Evolutionary conservation across 2,888 invertebrate species (phyloP), one percentile per base, ranked within the genome.

Genomic region (Cosmia trapezina): DNA sequence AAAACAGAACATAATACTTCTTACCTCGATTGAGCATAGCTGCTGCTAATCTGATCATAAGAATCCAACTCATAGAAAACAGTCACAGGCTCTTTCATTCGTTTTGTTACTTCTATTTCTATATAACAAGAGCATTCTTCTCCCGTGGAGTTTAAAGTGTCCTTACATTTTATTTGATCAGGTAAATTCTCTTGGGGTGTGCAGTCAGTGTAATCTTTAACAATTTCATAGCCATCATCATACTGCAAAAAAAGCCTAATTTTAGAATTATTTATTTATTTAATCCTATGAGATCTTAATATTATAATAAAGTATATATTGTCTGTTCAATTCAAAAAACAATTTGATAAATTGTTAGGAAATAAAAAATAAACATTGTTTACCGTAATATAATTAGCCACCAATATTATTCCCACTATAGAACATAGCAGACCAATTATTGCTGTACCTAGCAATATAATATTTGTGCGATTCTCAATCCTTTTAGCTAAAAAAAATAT

Each of bases 21-120:
- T 67, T 76, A 81, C 81, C 81, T 81, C 0, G 81, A 81, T 41
- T 59, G 54, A 33, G 41, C 49, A 65, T 67, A 80, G 11, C 6
- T 33, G 28, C 45, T 54, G 9, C 0, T 8, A 7, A 45, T 63
- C 54, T 62, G 64, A 4, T 80, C 65, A 68, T 73, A 82, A 14
- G 63, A 33, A 1, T 70, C 70, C 65, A 83, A 59, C n/a, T 83
- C 70, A 0, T 83, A 82, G 37, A 45, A 82, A 11, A 70, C 57
- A 14, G 73, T 83, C 3, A 82, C 84, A 33, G 60, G 54, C 0
- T n/a, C 33, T 33, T 54, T 47, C 62, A 80, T 73, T 6, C 22
- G 56, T 8, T 63, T 1, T 12, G 11, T 56, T 63, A 80, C 37
- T 59, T 22, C 43, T 14, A 83, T 3, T 5, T 0, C 0, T 53